A percentile compares a stretch with the other conserved stretches of the same genome.
phyloP scores from a whole-genome alignment of 2,797 vertebrate genomes.

The Glyptemys insculpta region DNA sequence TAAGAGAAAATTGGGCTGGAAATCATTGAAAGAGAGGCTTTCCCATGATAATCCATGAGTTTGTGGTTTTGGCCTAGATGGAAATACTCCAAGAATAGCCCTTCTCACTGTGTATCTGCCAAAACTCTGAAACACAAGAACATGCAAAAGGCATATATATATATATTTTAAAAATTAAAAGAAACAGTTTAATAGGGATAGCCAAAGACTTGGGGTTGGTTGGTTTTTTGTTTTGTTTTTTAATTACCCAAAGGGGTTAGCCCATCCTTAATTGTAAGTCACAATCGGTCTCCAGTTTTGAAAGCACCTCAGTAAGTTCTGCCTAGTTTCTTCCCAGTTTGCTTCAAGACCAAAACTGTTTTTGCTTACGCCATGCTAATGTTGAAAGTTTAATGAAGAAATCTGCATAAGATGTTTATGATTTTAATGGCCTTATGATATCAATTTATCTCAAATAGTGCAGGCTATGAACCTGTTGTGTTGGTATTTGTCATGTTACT shows the following conservation, averaged over 20 bases:
- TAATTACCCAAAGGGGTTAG: not conserved
- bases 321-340: slow-evolving; percentile 50
- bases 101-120: slow-evolving; percentile 25
- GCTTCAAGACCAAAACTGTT: slow-evolving; percentile 40
- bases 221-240: not conserved
- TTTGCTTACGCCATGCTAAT: slow-evolving; percentile 45
- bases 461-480: slow-evolving; percentile 21
- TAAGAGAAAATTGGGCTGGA: slow-evolving; percentile 37
- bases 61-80: not conserved
- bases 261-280: not conserved
- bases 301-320: slow-evolving; percentile 40
- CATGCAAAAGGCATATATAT: not conserved
- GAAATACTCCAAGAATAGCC: not conserved
- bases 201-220: not conserved
- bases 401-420: slow-evolving; percentile 27
- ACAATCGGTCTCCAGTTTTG: slow-evolving; percentile 31
- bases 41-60: not conserved
- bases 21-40: slow-evolving; percentile 32
- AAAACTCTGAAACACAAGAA: not conserved
- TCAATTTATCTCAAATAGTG: slow-evolving; percentile 27
- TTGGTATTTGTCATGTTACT: not conserved
- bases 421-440: not conserved
- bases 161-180: not conserved
- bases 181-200: not conserved
- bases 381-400: slow-evolving; percentile 61